phyloP scores from a whole-genome alignment of 2,888 invertebrate species.

The Melangyna quadrimaculata region DNA sequence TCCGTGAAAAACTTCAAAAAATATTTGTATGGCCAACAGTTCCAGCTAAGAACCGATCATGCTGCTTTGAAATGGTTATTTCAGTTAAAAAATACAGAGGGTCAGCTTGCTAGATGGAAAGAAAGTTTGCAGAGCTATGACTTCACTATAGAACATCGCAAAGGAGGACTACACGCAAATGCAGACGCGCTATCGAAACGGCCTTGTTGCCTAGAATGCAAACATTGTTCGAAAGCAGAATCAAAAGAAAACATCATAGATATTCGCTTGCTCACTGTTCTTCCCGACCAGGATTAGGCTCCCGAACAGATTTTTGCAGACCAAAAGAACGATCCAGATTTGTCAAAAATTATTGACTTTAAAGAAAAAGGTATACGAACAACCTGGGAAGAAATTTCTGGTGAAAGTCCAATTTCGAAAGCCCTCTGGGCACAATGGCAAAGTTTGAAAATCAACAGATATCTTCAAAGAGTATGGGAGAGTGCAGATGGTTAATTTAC shows the following conservation, averaged over 20 bases:
- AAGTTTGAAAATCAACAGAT: not conserved
- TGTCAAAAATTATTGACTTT: not conserved
- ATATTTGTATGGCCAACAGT: not conserved
- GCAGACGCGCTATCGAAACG: not conserved
- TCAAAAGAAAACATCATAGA: not conserved
- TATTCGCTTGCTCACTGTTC: not conserved
- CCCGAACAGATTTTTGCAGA: not conserved
- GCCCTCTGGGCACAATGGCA: not conserved
- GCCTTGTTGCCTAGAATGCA: not conserved
- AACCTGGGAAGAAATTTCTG: not conserved
- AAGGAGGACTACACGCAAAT: not conserved
- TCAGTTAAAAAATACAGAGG: not conserved
- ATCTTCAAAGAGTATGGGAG: not conserved
- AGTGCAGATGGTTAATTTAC: not conserved
- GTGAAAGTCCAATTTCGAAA: not conserved
- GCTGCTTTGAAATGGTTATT: not conserved
- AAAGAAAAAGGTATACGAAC: not conserved
- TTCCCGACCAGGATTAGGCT: no score
- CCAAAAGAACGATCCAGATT: not conserved
- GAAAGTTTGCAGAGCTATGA: slow-evolving; percentile 6
- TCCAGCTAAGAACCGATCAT: not conserved
- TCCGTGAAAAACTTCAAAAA: not conserved
- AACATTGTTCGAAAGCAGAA: not conserved
- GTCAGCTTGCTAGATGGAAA: not conserved
- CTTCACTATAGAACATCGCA: not conserved